Evolutionary conservation across 2,113 vertebrate genomes (phyloP).

Genomic region (Mesoclemmys tuberculata): DNA sequence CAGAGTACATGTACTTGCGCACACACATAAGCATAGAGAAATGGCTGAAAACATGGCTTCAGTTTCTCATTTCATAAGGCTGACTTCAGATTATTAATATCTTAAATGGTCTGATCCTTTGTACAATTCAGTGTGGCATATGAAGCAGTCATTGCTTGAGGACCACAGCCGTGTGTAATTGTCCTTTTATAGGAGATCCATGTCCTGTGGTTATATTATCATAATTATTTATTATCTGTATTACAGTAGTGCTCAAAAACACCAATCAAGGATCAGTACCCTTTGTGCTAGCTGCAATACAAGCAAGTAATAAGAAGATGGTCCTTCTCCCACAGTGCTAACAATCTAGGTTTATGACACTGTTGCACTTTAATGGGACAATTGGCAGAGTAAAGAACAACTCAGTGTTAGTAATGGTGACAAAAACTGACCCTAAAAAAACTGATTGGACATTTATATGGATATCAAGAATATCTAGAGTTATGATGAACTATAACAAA

Average conservation of each 20-base stretch:
- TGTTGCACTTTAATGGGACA: not conserved
- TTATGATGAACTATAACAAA: constrained; percentile 17
- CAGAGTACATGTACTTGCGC: too few relatives aligned
- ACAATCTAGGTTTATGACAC: too few relatives aligned
- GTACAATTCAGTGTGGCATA: not conserved
- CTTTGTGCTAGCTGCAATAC: not conserved
- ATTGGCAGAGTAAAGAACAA: not conserved
- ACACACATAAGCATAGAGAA: not conserved
- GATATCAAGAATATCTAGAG: constrained; percentile 4
- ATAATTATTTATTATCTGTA: not conserved
- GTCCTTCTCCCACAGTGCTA: not conserved
- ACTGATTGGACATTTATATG: not conserved
- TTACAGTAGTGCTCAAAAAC: not conserved
- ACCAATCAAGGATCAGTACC: rapidly evolving
- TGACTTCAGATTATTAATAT: not conserved
- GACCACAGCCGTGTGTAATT: not conserved
- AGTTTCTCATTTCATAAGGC: not conserved
- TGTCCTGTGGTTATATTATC: not conserved
- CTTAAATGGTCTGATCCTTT: not conserved
- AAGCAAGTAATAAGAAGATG: not conserved
- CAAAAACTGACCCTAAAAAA: not conserved
- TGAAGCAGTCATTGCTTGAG: not conserved
- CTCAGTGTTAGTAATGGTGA: not conserved
- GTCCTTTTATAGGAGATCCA: not conserved
- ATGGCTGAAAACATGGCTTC: not conserved